Percentiles rank a stretch among this genome's conserved stretches.
Conservation (phyloP, 2,888 invertebrate species). For the Microplitis deprimator region DNA sequence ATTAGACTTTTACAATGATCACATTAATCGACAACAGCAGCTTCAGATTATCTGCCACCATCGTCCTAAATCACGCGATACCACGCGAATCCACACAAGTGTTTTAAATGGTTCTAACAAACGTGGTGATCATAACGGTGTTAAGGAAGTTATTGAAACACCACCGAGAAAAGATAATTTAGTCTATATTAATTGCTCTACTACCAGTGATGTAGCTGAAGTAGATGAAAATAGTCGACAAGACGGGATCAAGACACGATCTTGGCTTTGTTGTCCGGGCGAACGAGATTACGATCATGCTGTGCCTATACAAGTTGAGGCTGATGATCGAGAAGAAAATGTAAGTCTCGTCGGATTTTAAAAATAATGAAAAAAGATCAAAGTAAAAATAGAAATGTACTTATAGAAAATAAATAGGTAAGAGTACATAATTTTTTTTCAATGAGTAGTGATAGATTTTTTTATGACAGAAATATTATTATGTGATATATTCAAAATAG, state of each 20-base stretch:
- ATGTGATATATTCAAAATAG: too few relatives aligned
- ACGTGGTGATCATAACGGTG: constrained; percentile 34
- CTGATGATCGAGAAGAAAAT: constrained; percentile 42
- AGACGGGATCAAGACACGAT: constrained; percentile 61
- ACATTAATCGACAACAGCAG: constrained; percentile 50
- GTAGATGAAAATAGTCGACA: constrained; percentile 46
- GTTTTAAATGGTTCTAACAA: constrained; percentile 18
- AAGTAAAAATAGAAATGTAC: not conserved
- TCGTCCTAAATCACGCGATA: constrained; percentile 30
- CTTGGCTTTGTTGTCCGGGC: constrained; percentile 73
- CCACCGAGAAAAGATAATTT: constrained; percentile 54
- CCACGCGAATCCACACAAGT: constrained; percentile 35
- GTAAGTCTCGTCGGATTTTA: constrained; percentile 40
- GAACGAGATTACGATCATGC: constrained; percentile 55
- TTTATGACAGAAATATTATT: too few relatives aligned
- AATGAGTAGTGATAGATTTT: too few relatives aligned
- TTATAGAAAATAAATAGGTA: too few relatives aligned
- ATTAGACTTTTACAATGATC: constrained; percentile 55
- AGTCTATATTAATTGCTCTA: constrained; percentile 58
- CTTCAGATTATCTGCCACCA: constrained; percentile 43
- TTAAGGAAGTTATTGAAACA: constrained; percentile 55
- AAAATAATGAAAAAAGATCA: too few relatives aligned
- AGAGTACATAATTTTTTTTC: too few relatives aligned
- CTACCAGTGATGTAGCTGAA: constrained; percentile 54
- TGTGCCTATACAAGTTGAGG: constrained; percentile 56